These are phyloP conservation scores for Nemoura dubitans DNA, from an alignment of 2,888 invertebrate species.

Conservation along the genomic window DNA sequence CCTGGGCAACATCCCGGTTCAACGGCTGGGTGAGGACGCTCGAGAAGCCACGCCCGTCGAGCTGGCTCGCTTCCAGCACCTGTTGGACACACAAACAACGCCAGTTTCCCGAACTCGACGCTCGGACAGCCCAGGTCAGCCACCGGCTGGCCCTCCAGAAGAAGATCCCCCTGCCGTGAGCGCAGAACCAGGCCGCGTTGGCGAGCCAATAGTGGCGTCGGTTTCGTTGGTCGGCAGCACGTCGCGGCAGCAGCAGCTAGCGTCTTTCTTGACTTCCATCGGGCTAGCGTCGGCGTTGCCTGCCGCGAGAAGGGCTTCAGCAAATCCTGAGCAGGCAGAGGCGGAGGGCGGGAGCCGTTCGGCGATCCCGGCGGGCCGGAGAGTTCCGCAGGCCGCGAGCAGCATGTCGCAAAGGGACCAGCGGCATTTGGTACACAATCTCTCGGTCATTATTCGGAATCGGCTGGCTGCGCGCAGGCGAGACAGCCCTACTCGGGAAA, in stretches of 20 bases:
- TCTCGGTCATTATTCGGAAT: conserved; percentile 43
- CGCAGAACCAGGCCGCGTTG: background rate
- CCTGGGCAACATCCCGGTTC: conserved; percentile 65
- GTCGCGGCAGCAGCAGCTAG: conserved; percentile 45
- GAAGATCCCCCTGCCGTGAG: background rate
- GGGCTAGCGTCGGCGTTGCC: conserved; percentile 39
- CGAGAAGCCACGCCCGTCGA: conserved; percentile 65
- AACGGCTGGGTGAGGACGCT: conserved; percentile 67
- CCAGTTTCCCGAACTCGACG: conserved; percentile 58
- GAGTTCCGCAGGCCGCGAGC: background rate
- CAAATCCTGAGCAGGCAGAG: background rate
- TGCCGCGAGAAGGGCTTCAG: background rate
- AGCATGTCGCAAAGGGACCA: conserved; percentile 28
- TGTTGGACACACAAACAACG: conserved; percentile 46
- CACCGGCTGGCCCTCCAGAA: conserved; percentile 52
- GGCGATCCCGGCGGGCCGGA: background rate
- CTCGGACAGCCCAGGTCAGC: conserved; percentile 59
- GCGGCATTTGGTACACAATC: conserved; percentile 43
- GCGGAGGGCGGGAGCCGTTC: background rate
- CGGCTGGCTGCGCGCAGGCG: conserved; percentile 38
- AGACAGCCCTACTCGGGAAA: background rate
- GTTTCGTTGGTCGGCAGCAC: conserved; percentile 33
- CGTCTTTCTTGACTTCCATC: conserved; percentile 45
- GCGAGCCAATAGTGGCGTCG: conserved; percentile 42
- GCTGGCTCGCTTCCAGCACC: conserved; percentile 61